Base-by-base conservation (phyloP, 2,797 vertebrate species). In the Falco cherrug region DNA sequence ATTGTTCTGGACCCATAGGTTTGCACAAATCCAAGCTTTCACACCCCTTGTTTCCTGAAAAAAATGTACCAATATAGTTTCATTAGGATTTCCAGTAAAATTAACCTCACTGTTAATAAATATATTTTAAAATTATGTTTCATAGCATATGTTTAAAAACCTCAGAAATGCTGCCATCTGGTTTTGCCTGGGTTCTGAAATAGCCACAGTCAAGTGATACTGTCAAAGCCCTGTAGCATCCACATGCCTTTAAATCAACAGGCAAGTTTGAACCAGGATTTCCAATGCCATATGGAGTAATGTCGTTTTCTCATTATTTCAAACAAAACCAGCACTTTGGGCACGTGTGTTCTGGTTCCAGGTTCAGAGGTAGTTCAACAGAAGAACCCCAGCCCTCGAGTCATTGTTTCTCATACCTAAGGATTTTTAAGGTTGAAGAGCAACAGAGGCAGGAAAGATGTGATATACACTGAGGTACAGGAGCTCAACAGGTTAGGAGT, bases 91-190 rank as follows among this genome's bases (percentile, higher is more conserved):
- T 71, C 68, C 53, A 37, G 20, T 54, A 53, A 95, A 87, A 87
- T 91, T 90, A 94, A 95, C 61, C 81, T 75, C 53, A 51, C 53
- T 82, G 51, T 89, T 92, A 92, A 91, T 93, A 89, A 94, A 77
- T 91, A 39, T 22, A 67, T 57, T 90, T 89, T 0, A 70, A 78
- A 94, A 76, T 73, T n/a, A 26, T 45, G 39, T 82, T 94, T 87
- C 63, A 18, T 10, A n/a, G 37, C 90, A 79, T 88, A 86, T 90
- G 82, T 93, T 96, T 80, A 71, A 28, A 76, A 93, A 80, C 45
- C 81, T 73, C 87, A 77, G 77, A 76, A 77, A 50, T 16, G 35
- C 28, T 88, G 45, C 93, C 96, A 96, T 94, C 97, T 97, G 94
- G 2, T 96, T 92, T 83, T 89, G 82, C 73, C 84, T 89, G 65